Evolutionary conservation across 2,797 vertebrate species (phyloP), one percentile per base, ranked within the genome.

Genomic region (Clarias platycephalus): DNA sequence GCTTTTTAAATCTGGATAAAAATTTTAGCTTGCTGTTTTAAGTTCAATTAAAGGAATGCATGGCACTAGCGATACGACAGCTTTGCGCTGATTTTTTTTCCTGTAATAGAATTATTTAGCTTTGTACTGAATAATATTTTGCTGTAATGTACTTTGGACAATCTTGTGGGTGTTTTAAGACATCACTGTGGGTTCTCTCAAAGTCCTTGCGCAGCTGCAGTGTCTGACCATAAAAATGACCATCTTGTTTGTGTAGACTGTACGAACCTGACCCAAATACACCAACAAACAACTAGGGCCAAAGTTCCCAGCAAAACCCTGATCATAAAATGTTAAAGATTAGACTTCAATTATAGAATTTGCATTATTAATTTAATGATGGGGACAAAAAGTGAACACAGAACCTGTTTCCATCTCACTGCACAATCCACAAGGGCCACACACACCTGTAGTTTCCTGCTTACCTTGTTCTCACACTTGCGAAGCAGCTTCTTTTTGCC

Each of bases 381-480:
- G 28, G 18, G 22, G 18, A 76, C 58, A 6, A 44, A 72, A n/a
- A 20, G 1, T 8, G 9, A 9, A 62, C 5, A 20, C 7, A 31
- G 13, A 55, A 20, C 26, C 28, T 9, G 40, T 72, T 72, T 75
- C 16, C 13, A 22, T 31, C 10, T 3, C 9, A 76, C 31, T 34
- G 34, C 26, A 76, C 18, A 80, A 64, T 20, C 7, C 60, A 64
- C 26, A 28, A 78, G 10, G 20, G 24, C 8, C 20, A n/a, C 24
- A n/a, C 13, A 49, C 12, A 53, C 12, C 10, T 53, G 49, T 18
- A 16, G n/a, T 63, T 64, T 37, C 37, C n/a, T 4, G 20, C 88
- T 79, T 91, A 99, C 98, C 96, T 99, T 99, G 88, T 99, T 99
- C 88, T 99, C 98, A 94, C 98, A 99, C 89, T 99, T 99, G 55